Evolutionary conservation across 1,140 invertebrate genomes (phyloP), one percentile per base, ranked within the genome.

Genomic region (Drosophila pallidifrons): DNA sequence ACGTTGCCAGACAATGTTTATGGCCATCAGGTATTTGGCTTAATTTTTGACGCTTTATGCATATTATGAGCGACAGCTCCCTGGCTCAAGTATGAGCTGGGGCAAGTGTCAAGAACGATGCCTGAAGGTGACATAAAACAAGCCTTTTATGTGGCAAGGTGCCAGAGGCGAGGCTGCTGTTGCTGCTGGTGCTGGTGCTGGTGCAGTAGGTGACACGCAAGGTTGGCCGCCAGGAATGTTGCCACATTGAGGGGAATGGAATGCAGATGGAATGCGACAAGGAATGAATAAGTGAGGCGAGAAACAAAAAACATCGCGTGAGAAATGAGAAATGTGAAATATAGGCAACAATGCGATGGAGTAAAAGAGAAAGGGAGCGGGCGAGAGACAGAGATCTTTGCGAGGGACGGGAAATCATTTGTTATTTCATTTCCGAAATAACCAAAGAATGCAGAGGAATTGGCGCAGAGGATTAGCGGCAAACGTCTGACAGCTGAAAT

Each of bases 171-270:
- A 38, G 35, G 63, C 54, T 79, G 87, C 61, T 68, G 77, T 70
- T 83, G 20, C 20, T 25, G 20, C 20, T 20, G 20, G 20, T 15
- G 16, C n/a, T n/a, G n/a, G n/a, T 79, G 87, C 57, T 68, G 77
- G 67, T 83, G 83, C 83, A 89, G 81, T 85, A 81, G 88, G 51
- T 77, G 81, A 79, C 83, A 88, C 85, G 83, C 83, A 75, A 88
- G 61, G 67, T 49, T 65, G 60, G 72, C 65, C 61, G 72, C 65
- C 61, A 72, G 15, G 20, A 81, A 74, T 65, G 79, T 67, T 77
- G 64, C 38, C 7, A 5, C 32, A 41, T 38, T 16, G 35, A 57
- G 51, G 51, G 51, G 30, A 51, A 66, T 38, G 69, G 74, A 54
- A 64, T 60, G 46, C 30, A 52, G 46, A 45, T 51, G 68, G 68